Conservation (phyloP, 2,888 invertebrate species). For the Nomada fabriciana region DNA sequence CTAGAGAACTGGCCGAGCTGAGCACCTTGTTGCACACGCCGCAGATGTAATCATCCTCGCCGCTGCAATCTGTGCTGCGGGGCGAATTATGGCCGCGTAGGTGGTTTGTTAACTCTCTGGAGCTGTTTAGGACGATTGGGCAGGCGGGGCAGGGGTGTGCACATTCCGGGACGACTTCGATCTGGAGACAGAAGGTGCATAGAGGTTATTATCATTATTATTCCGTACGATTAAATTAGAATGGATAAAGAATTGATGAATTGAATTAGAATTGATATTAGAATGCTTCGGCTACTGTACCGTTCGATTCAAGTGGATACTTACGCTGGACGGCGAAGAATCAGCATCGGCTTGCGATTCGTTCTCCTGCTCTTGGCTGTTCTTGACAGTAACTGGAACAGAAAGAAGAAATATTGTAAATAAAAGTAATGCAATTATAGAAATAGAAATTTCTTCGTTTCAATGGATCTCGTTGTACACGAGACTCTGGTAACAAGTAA, state of each 20-base stretch:
- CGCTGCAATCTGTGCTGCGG: slow-evolving; percentile 78
- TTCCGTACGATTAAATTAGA: neutral
- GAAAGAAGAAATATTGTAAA: slow-evolving; percentile 21
- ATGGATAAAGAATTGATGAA: too few relatives aligned
- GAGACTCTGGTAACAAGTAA: neutral
- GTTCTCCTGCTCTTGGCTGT: slow-evolving; percentile 69
- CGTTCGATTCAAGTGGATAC: slow-evolving; percentile 18
- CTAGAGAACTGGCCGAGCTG: slow-evolving; percentile 91
- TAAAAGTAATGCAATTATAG: neutral
- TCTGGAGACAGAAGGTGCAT: slow-evolving; percentile 22
- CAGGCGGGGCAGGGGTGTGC: slow-evolving; percentile 79
- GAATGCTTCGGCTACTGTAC: too few relatives aligned
- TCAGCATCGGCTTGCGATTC: slow-evolving; percentile 75
- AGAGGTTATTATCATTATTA: neutral
- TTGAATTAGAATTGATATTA: too few relatives aligned
- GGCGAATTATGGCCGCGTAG: slow-evolving; percentile 80
- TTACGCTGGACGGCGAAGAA: slow-evolving; percentile 75
- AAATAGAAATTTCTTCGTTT: too few relatives aligned
- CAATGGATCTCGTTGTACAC: too few relatives aligned
- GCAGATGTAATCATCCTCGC: slow-evolving; percentile 87
- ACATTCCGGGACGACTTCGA: slow-evolving; percentile 63
- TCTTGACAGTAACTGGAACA: slow-evolving; percentile 77
- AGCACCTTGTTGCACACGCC: slow-evolving; percentile 89
- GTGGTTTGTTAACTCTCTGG: slow-evolving; percentile 78
- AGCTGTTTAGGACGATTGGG: slow-evolving; percentile 73